Evolutionary conservation across 2,113 vertebrate species (phyloP), one percentile per base, ranked within the genome.

Genomic region (Dermatemys mawii): DNA sequence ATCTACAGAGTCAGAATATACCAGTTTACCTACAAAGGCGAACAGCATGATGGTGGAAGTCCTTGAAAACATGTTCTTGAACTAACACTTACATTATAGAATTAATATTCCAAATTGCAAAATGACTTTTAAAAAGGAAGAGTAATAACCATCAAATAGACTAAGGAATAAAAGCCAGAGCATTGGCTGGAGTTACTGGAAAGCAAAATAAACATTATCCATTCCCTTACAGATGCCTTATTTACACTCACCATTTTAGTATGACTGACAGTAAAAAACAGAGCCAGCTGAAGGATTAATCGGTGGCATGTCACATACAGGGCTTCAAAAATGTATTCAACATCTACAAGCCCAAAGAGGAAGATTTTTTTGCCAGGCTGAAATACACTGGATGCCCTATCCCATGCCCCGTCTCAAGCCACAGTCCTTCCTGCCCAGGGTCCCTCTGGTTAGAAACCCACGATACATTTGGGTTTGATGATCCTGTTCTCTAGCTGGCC

Each of bases 61-160:
- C 95, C 96, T 96, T 97, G 97, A 97, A 86, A 96, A 97, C 96
- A 97, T 95, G 95, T 87, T 96, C 80, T 89, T 81, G 82, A 92
- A n/a, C 54, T 41, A 14, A 84, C 93, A 75, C 95, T 97, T 93
- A 83, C 48, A 55, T 92, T 88, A 7, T 48, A 63, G 27, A 51
- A 79, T 83, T 3, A 81, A 3, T n/a, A 51, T 78, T 54, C 89
- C 85, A 94, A 5, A 21, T 1, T 5, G 81, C 50, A 89, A 93
- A 32, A 87, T 27, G 24, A 86, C 44, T 0, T 7, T 35, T 70
- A 83, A 90, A 44, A 70, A 12, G 21, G 70, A 75, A 85, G 1
- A 2, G 48, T 70, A 17, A 54, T 57, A 84, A 14, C 50, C 13
- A 48, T 16, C 3, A 89, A 93, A 88, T 8, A 67, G 19, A 21